Evolutionary conservation across 2,797 vertebrate species (phyloP), one percentile per base, ranked within the genome.

Genomic region (Odontamblyopus lacepedii): DNA sequence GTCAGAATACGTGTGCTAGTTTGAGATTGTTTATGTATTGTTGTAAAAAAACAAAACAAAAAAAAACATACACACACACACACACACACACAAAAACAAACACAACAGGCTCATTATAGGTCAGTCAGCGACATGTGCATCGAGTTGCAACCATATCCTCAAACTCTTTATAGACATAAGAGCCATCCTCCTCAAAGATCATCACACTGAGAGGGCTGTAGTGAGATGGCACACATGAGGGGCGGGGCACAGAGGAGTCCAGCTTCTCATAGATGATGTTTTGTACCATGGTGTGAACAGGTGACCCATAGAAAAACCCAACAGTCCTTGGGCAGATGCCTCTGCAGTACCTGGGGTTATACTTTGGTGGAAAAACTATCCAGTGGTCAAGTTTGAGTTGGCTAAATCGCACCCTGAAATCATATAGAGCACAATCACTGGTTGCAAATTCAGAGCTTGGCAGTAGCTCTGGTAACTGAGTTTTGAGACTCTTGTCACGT

Each of bases 71-170:
- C n/a, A n/a, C n/a, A n/a, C n/a, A n/a, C n/a, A n/a, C n/a, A n/a
- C n/a, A n/a, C n/a, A 38, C 9, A 38, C 8, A 9, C 9, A 8
- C 9, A 4, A 38, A 38, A 38, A 38, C 8, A 38, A 38, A 8
- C 23, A 23, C 23, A 38, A 12, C 35, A 32, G n/a, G 48, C 32
- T 56, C 57, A 38, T 66, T 19, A 55, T 63, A 38, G 76, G 30
- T 68, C 29, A 38, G 41, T 91, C 87, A 99, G 38, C 96, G 96
- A 82, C 98, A 99, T 4, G 97, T 98, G 83, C 97, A 99, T 69
- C 86, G 93, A 0, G 95, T 98, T 3, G 97, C 98, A 5, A 98
- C 95, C 98, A 99, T 99, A 35, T 99, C 95, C 75, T 96, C 95
- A 6, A 97, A 98, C 81, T 98, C 97, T 78, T 97, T 98, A 83